Conservation (phyloP, 2,797 vertebrate species). For the Triplophysa bombifrons region DNA sequence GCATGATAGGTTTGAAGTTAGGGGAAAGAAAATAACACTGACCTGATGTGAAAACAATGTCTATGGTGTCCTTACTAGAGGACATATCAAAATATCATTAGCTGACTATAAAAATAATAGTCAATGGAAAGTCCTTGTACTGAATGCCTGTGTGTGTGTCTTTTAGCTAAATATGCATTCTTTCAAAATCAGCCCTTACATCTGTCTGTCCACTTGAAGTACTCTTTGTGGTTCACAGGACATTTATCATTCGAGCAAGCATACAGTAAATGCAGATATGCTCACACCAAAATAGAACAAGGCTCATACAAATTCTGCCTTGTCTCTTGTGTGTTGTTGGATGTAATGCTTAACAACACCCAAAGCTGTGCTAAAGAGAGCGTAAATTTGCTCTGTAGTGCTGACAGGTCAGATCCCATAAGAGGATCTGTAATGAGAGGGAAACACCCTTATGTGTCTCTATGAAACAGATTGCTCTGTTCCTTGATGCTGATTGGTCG, state of each 20-base stretch:
- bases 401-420: conserved; percentile 17
- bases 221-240: not conserved
- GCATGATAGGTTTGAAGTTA: too few species aligned
- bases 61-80: not conserved
- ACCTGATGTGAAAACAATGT: not conserved
- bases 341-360: conserved; percentile 40
- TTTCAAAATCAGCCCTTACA: not conserved
- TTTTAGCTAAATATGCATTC: too few species aligned
- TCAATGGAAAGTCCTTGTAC: not conserved
- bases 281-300: conserved; percentile 22
- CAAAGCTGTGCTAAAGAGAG: not conserved
- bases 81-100: not conserved
- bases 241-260: conserved; percentile 6
- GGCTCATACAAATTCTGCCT: conserved; percentile 22
- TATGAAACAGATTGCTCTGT: not conserved
- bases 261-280: not conserved
- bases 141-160: not conserved
- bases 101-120: not conserved
- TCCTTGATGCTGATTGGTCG: not conserved
- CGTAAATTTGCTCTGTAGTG: conserved; percentile 7
- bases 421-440: not conserved
- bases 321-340: conserved; percentile 31
- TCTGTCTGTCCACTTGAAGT: not conserved
- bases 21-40: not conserved
- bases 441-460: conserved; percentile 4